phyloP scores from a whole-genome alignment of 2,113 vertebrate genomes.

The Mesocricetus auratus region DNA sequence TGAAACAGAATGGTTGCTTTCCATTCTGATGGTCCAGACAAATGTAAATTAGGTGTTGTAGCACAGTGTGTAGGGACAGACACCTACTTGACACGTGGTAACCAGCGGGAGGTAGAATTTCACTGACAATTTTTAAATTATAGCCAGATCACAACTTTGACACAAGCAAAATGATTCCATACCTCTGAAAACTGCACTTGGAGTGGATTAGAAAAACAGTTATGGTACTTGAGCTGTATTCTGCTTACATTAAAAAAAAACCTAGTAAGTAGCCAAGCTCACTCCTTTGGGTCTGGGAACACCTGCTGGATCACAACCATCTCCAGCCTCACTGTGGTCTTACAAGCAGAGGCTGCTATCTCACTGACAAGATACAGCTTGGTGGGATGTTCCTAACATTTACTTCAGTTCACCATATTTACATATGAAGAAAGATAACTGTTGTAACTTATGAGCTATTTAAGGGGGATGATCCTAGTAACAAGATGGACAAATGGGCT shows the following conservation, averaged over 20 bases:
- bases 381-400: background rate
- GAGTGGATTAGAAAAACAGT: slow-evolving; percentile 22
- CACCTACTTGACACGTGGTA: background rate
- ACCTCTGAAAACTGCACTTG: slow-evolving; percentile 28
- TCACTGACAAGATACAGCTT: background rate
- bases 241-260: background rate
- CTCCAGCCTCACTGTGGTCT: background rate
- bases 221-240: slow-evolving; percentile 5
- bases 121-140: slow-evolving; percentile 23
- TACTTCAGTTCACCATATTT: background rate
- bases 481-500: background rate
- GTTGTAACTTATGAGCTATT: background rate
- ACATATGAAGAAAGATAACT: background rate
- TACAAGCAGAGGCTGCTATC: background rate
- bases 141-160: background rate
- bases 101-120: background rate
- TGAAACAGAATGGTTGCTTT: too few species aligned
- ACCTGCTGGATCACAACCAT: background rate
- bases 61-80: background rate
- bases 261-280: slow-evolving; percentile 13
- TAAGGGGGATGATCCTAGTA: background rate
- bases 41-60: background rate
- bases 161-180: slow-evolving; percentile 35
- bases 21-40: background rate
- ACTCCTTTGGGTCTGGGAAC: background rate